These are phyloP conservation scores for Metallyticus violacea DNA, from an alignment of 2,888 invertebrate species.

Conservation along the genomic window DNA sequence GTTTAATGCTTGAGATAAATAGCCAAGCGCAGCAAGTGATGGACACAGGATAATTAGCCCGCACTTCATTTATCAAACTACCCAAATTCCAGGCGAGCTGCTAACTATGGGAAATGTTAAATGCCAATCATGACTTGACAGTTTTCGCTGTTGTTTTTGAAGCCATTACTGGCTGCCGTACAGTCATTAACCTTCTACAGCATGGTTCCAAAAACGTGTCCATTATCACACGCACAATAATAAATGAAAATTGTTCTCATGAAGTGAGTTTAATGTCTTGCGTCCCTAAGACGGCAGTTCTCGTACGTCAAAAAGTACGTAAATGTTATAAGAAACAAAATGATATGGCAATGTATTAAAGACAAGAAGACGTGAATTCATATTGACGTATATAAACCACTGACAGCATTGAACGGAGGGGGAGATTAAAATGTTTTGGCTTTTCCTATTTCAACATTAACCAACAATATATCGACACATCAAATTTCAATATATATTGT, in stretches of 20 bases:
- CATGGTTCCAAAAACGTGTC: not conserved
- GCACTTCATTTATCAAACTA: constrained; percentile 7
- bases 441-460: too few species aligned
- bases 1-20: not conserved
- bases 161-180: not conserved
- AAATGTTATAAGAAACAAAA: too few species aligned
- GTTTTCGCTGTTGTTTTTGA: not conserved
- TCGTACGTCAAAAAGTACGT: too few species aligned
- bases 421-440: too few species aligned
- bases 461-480: too few species aligned
- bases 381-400: too few species aligned
- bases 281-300: too few species aligned
- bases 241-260: not conserved
- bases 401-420: too few species aligned
- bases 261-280: too few species aligned
- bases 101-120: not conserved
- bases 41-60: constrained; percentile 11
- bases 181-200: constrained; percentile 13
- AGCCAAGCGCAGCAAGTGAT: not conserved
- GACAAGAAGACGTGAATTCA: too few species aligned
- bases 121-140: constrained; percentile 18
- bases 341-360: too few species aligned
- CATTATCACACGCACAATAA: not conserved
- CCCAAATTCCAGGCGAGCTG: not conserved
- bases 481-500: too few species aligned